A percentile compares a stretch with the other conserved stretches of the same genome.
Evolutionary conservation across 2,888 invertebrate species (phyloP).

Genomic region (Dusona sp.): DNA sequence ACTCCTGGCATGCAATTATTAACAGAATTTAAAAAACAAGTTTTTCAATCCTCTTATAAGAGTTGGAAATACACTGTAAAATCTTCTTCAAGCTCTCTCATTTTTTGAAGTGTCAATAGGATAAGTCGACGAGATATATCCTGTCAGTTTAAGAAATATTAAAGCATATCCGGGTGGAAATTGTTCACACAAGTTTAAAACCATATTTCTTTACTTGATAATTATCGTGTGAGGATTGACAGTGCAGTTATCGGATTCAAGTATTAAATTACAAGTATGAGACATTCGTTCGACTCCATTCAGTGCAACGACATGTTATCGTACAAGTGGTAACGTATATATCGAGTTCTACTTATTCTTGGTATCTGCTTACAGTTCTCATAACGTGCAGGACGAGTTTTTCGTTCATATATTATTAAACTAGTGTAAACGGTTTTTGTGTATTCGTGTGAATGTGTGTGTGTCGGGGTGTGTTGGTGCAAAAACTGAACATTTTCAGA

Average conservation of each 20-base stretch:
- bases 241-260: background rate
- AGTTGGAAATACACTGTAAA: background rate
- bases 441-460: slow-evolving; percentile 28
- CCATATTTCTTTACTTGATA: slow-evolving; percentile 4
- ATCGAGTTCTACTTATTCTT: background rate
- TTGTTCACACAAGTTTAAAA: background rate
- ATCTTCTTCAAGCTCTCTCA: background rate
- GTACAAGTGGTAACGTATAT: slow-evolving; percentile 6
- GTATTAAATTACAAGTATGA: background rate
- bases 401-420: slow-evolving; percentile 11
- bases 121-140: slow-evolving; percentile 6
- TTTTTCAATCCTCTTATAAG: background rate
- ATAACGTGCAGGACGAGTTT: background rate
- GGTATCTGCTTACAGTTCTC: slow-evolving; percentile 14
- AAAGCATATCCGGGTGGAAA: background rate
- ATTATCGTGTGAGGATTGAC: background rate
- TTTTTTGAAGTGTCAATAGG: background rate
- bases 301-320: background rate
- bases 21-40: background rate
- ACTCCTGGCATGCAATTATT: background rate
- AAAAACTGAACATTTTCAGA: slow-evolving; percentile 15
- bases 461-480: slow-evolving; percentile 42
- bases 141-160: background rate
- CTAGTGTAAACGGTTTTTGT: slow-evolving; percentile 38
- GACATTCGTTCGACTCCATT: background rate